phyloP scores from a whole-genome alignment of 92 coral and sea anemone genomes.

The Paragorgia papillata region DNA sequence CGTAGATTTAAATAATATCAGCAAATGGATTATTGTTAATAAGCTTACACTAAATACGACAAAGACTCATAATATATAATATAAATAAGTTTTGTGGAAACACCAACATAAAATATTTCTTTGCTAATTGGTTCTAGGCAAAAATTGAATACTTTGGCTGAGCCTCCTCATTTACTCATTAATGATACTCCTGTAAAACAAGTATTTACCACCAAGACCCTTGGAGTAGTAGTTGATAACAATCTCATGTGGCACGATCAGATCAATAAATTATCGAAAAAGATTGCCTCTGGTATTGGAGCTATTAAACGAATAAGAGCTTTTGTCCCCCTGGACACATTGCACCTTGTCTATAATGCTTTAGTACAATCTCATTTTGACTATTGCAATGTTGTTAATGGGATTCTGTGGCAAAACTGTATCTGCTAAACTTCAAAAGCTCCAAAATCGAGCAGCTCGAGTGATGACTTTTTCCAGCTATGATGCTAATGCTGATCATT shows the following conservation, averaged over 20 bases:
- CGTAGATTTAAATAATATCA: conserved; percentile 21
- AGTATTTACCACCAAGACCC: background rate
- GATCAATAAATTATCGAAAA: background rate
- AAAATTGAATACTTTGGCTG: no score
- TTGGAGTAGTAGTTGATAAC: background rate
- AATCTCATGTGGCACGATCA: background rate
- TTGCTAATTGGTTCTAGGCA: no score
- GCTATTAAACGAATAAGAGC: conserved; percentile 10
- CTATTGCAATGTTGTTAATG: background rate
- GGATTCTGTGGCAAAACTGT: no score
- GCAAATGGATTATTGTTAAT: conserved; percentile 42
- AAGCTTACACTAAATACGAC: conserved; percentile 41
- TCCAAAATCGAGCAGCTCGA: no score
- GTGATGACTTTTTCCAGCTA: no score
- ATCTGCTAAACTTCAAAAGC: no score
- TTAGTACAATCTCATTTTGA: conserved; percentile 10
- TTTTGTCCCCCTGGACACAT: background rate
- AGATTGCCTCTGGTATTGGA: conserved; percentile 18
- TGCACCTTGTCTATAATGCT: background rate
- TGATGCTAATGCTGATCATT: no score
- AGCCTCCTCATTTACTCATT: no score
- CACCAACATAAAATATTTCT: no score
- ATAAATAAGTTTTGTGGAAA: no score
- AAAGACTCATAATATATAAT: conserved; percentile 1
- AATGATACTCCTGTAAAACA: no score